Base-by-base conservation (phyloP, 2,113 vertebrate genomes). In the Rhabdomys dilectus region DNA sequence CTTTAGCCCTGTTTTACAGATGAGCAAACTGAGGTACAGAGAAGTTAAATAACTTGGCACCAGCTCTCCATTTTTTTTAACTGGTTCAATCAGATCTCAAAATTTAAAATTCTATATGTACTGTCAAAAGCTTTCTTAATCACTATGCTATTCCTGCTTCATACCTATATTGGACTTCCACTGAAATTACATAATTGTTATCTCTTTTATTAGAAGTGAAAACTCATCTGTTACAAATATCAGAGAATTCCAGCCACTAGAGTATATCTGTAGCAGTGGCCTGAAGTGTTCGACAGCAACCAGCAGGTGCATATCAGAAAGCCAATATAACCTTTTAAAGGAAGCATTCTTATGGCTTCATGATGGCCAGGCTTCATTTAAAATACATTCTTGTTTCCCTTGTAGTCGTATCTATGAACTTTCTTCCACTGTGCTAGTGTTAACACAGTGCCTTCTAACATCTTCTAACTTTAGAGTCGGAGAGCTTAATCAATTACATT, bases 301-400 rank as follows among this genome's bases (percentile, higher is more conserved):
- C 42, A 87, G 84, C 10, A 86, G 84, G 42, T 86, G 29, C 62
- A 51, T 45, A 24, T 45, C 62, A 87, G 84, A 87, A 48, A 68
- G 42, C 62, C 62, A 51, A 48, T 86, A 66, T 12, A 48, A 22
- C 60, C 29, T 85, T 86, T 66, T 91, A 91, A 88, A 45, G 58
- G 48, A 91, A 78, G 62, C 9, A 66, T 94, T 94, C 58, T 91
- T 95, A 72, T 72, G 11, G n/a, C 31, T 95, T 85, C 72, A 62
- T 96, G 85, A 88, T 96, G 89, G 70, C 72, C 94, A 51, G 36
- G 17, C 60, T 93, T 95, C 87, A 76, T 89, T 93, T 87, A 64
- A 87, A 88, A 48, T 93, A 17, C 21, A 34, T 87, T 96, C 68
- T 93, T 94, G 56, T 86, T 94, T 96, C 64, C 51, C 29, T 58